Evolutionary conservation across 2,888 invertebrate genomes (phyloP).

Genomic region (Caenorhabditis sulstoni): DNA sequence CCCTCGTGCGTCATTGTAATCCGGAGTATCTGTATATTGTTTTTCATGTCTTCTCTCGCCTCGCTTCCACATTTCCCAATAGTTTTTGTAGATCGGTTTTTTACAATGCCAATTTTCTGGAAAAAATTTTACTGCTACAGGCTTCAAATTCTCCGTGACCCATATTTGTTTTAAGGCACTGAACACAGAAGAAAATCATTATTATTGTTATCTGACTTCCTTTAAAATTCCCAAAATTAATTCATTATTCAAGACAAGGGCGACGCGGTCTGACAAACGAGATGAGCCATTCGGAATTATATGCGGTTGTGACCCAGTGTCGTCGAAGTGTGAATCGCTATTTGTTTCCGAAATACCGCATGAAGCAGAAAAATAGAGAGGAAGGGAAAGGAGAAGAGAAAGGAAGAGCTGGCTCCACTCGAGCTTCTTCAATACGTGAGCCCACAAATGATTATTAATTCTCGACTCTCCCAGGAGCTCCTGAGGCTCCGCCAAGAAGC

Average conservation of each 20-base stretch:
- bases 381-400: constrained; percentile 22
- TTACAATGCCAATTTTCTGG: too few relatives aligned
- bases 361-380: constrained; percentile 22
- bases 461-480: constrained; percentile 39
- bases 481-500: constrained; percentile 39
- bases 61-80: too few relatives aligned
- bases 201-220: constrained; percentile 56
- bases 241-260: constrained; percentile 59
- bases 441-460: constrained; percentile 57
- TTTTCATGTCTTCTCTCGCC: too few relatives aligned
- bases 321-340: constrained; percentile 48
- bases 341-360: constrained; percentile 30
- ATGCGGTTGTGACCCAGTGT: constrained; percentile 12
- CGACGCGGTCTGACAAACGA: constrained; percentile 20
- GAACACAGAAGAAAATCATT: constrained; percentile 11
- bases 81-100: too few relatives aligned
- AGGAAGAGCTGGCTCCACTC: constrained; percentile 26
- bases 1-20: too few relatives aligned
- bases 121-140: too few relatives aligned
- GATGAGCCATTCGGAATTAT: constrained; percentile 44
- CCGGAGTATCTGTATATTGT: too few relatives aligned
- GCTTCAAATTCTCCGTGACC: too few relatives aligned
- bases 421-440: constrained; percentile 12
- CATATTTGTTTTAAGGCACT: too few relatives aligned
- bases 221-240: constrained; percentile 46